Conservation (phyloP, 1,140 invertebrate genomes). For the Drosophila punjabiensis region DNA sequence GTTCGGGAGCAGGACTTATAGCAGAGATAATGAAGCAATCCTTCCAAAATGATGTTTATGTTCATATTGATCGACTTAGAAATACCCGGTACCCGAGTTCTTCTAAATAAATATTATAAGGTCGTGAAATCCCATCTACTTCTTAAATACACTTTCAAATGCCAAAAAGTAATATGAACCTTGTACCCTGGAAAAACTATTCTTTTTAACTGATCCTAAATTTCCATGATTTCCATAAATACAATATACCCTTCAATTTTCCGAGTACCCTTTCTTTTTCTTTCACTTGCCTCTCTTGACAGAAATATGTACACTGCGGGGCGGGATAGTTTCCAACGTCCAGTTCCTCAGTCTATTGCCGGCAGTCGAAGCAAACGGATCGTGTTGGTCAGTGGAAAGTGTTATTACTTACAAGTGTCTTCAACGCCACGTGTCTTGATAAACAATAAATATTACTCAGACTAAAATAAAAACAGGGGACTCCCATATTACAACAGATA, state of each 20-base stretch:
- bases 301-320: not conserved
- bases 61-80: not conserved
- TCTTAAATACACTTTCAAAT: not conserved
- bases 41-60: no score
- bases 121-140: not conserved
- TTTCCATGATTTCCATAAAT: not conserved
- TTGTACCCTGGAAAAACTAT: not conserved
- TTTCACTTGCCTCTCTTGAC: not conserved
- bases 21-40: not conserved
- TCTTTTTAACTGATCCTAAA: not conserved
- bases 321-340: not conserved
- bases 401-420: not conserved
- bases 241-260: not conserved
- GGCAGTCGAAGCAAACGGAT: constrained; percentile 17
- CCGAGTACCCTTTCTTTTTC: not conserved
- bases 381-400: not conserved
- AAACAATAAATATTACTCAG: not conserved
- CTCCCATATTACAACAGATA: not conserved
- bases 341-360: constrained; percentile 28
- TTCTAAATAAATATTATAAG: not conserved
- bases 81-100: not conserved
- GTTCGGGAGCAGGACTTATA: not conserved
- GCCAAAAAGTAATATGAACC: not conserved
- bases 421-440: not conserved
- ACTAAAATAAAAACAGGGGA: not conserved